phyloP scores from a whole-genome alignment of 2,888 invertebrate genomes.

The Parthenolecanium corni region DNA sequence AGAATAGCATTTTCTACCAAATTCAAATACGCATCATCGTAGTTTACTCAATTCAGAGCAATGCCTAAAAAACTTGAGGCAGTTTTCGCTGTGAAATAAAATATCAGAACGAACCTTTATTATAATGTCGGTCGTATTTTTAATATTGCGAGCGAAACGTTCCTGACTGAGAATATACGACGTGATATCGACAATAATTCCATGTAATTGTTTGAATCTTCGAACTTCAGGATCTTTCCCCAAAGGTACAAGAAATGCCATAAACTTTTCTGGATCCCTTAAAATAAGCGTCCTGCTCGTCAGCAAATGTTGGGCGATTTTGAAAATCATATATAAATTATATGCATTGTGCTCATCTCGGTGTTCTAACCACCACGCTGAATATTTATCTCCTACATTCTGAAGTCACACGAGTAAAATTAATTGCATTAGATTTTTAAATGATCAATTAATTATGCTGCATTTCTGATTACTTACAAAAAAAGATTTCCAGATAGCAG shows the following conservation, averaged over 20 bases:
- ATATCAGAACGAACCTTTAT: neutral
- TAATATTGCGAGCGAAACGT: constrained; percentile 2
- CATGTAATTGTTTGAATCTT: neutral
- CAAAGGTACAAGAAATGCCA: neutral
- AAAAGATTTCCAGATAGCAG: constrained; percentile 19
- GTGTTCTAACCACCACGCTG: neutral
- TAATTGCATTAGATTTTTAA: too few relatives aligned
- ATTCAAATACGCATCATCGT: too few relatives aligned
- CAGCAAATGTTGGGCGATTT: constrained; percentile 1
- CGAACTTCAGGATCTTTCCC: neutral
- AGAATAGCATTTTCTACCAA: neutral
- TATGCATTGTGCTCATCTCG: neutral
- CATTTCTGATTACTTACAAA: neutral
- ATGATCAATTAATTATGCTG: too few relatives aligned
- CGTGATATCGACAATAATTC: neutral
- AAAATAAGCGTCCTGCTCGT: neutral
- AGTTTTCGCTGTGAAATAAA: too few relatives aligned
- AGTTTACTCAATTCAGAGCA: too few relatives aligned
- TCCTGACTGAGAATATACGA: neutral
- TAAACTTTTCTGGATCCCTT: constrained; percentile 1
- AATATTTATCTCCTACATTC: constrained; percentile 9
- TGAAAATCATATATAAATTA: neutral
- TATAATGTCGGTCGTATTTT: constrained; percentile 1
- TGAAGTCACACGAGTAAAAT: too few relatives aligned
- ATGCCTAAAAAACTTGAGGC: too few relatives aligned